Evolutionary conservation across 2,888 invertebrate genomes (phyloP).

Genomic region (Theodoxus fluviatilis): DNA sequence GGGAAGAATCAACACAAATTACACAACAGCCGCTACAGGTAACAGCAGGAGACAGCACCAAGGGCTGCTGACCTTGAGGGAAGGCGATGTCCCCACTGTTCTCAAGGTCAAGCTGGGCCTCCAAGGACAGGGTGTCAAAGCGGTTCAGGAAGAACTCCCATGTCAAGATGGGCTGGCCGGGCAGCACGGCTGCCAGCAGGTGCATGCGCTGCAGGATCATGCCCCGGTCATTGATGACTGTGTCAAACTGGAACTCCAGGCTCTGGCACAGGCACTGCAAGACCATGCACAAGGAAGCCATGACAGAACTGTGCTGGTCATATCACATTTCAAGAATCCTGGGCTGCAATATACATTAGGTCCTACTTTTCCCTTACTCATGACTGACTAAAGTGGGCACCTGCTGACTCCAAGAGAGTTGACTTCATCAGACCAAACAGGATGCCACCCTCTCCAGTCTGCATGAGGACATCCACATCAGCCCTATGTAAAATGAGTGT

Average conservation of each 20-base stretch:
- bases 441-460: too few relatives aligned
- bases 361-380: too few relatives aligned
- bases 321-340: too few relatives aligned
- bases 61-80: constrained; percentile 74
- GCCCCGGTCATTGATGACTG: constrained; percentile 93
- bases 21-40: constrained; percentile 87
- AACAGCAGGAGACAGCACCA: too few relatives aligned
- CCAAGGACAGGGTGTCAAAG: constrained; percentile 93
- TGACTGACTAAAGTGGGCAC: too few relatives aligned
- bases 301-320: too few relatives aligned
- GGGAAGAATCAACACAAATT: too few relatives aligned
- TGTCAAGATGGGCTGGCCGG: constrained; percentile 85
- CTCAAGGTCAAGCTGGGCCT: constrained; percentile 87
- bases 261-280: constrained; percentile 81
- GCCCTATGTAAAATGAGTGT: too few relatives aligned
- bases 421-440: too few relatives aligned
- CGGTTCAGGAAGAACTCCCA: constrained; percentile 98
- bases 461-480: too few relatives aligned
- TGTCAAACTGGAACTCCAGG: constrained; percentile 96
- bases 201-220: constrained; percentile 95
- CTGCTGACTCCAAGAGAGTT: too few relatives aligned
- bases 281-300: constrained; percentile 18
- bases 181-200: constrained; percentile 90
- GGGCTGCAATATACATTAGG: too few relatives aligned
- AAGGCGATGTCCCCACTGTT: constrained; percentile 79